phyloP scores from a whole-genome alignment of 2,888 invertebrate species.

The Lepidochrysops patricia region DNA sequence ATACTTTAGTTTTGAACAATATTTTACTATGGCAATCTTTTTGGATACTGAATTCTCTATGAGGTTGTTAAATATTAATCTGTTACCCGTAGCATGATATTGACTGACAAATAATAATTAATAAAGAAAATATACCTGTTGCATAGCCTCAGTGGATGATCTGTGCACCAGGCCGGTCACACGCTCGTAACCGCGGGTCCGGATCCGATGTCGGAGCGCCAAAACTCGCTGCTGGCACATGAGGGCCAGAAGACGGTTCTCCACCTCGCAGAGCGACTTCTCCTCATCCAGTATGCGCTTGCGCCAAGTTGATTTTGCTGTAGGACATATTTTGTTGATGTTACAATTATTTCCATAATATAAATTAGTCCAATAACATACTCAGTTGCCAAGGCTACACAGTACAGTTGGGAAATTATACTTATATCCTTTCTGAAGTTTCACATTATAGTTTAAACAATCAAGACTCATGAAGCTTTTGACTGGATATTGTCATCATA shows the following conservation, averaged over 20 bases:
- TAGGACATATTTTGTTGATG: background rate
- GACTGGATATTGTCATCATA: too few relatives aligned
- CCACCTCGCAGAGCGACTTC: slow-evolving; percentile 24
- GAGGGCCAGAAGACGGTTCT: slow-evolving; percentile 35
- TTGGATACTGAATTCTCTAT: too few relatives aligned
- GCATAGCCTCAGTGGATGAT: slow-evolving; percentile 52
- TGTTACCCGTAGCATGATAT: too few relatives aligned
- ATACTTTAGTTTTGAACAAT: background rate
- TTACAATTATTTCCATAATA: too few relatives aligned
- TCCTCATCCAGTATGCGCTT: slow-evolving; percentile 35
- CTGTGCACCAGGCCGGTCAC: slow-evolving; percentile 52
- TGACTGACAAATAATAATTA: too few relatives aligned
- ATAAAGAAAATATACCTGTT: slow-evolving; percentile 44
- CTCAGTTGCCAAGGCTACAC: too few relatives aligned
- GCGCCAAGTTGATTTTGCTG: slow-evolving; percentile 43
- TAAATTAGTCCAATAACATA: slow-evolving; percentile 1
- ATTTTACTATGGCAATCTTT: too few relatives aligned
- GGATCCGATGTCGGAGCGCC: slow-evolving; percentile 46
- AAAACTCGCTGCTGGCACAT: slow-evolving; percentile 49
- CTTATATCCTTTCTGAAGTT: too few relatives aligned
- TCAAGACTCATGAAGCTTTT: too few relatives aligned
- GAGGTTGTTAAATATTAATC: too few relatives aligned
- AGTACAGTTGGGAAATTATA: too few relatives aligned
- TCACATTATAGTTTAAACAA: too few relatives aligned
- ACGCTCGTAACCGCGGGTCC: slow-evolving; percentile 43